These are phyloP conservation scores for Mergus octosetaceus DNA, from an alignment of 2,797 vertebrate species.

Conservation along the genomic window DNA sequence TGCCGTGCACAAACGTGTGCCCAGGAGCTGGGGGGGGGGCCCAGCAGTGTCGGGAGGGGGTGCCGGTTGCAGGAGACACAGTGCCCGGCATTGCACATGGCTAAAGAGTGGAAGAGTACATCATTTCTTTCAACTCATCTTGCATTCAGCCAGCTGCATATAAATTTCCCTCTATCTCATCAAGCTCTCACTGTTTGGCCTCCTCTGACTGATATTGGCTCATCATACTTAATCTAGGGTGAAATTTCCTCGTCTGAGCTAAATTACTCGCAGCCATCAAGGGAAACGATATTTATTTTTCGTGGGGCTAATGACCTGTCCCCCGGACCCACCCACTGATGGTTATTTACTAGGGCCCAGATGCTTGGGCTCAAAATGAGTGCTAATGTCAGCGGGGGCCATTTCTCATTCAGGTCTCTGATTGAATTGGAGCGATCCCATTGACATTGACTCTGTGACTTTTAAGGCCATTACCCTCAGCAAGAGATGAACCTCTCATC, in stretches of 20 bases:
- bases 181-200: constrained; percentile 87
- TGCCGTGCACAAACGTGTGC: fast-evolving
- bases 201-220: constrained; percentile 97
- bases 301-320: constrained; percentile 99
- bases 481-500: constrained; percentile 94
- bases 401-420: constrained; percentile 93
- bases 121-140: constrained; percentile 89
- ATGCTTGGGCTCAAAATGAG: constrained; percentile 99
- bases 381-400: constrained; percentile 98
- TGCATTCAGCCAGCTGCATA: constrained; percentile 87
- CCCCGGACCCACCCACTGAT: constrained; percentile 98
- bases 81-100: constrained; percentile 16
- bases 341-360: constrained; percentile 99
- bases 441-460: constrained; percentile 99
- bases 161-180: constrained; percentile 93
- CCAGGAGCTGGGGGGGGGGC: neutral
- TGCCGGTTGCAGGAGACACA: neutral
- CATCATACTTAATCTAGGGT: constrained; percentile 99
- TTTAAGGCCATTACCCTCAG: constrained; percentile 99
- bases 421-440: constrained; percentile 98
- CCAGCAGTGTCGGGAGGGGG: neutral
- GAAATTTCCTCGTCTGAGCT: constrained; percentile 98
- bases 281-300: constrained; percentile 99
- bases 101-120: constrained; percentile 70
- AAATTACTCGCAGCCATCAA: constrained; percentile 99